Conservation (phyloP, 2,888 invertebrate species). For the Fragum fragum region DNA sequence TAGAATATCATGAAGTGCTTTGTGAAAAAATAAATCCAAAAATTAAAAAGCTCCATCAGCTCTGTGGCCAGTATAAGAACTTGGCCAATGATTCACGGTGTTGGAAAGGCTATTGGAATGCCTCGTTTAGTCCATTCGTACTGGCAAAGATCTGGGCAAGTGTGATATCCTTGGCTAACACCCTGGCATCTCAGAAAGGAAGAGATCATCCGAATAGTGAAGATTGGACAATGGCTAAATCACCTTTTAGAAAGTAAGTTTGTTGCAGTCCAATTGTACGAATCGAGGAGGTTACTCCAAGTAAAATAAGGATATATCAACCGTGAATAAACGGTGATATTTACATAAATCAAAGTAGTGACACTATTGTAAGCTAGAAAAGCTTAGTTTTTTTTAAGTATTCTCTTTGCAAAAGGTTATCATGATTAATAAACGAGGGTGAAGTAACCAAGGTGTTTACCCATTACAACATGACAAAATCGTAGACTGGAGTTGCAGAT, state of each 20-base stretch:
- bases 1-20: slow-evolving; percentile 75
- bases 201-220: slow-evolving; percentile 49
- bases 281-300: too few species aligned
- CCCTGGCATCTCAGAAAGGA: slow-evolving; percentile 68
- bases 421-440: too few species aligned
- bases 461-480: too few species aligned
- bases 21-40: slow-evolving; percentile 73
- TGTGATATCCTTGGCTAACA: slow-evolving; percentile 70
- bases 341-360: too few species aligned
- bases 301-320: too few species aligned
- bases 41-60: slow-evolving; percentile 67
- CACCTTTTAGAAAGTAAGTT: slow-evolving; percentile 74
- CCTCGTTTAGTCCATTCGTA: slow-evolving; percentile 77
- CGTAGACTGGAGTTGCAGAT: too few species aligned
- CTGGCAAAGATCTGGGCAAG: slow-evolving; percentile 78
- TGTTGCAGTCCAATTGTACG: too few species aligned
- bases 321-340: too few species aligned
- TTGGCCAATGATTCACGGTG: slow-evolving; percentile 47
- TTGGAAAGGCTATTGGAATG: slow-evolving; percentile 77
- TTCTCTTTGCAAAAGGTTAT: too few species aligned
- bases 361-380: too few species aligned
- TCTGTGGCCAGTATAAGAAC: slow-evolving; percentile 68
- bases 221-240: slow-evolving; percentile 73
- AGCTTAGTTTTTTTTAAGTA: too few species aligned
- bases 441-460: too few species aligned